phyloP scores from a whole-genome alignment of 2,888 invertebrate genomes.

The Scaptomyza tumidula region DNA sequence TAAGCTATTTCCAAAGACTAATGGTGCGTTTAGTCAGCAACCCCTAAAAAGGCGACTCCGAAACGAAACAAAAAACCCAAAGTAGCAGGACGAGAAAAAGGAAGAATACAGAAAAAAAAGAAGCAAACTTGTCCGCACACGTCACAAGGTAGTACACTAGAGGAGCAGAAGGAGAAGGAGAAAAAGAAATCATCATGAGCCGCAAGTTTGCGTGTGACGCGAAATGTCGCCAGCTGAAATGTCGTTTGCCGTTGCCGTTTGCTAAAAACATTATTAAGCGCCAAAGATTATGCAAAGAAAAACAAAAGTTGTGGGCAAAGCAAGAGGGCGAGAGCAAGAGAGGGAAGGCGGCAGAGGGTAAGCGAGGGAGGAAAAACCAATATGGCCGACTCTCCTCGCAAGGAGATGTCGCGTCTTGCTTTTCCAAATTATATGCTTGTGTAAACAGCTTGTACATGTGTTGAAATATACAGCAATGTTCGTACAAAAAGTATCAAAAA shows the following conservation, averaged over 20 bases:
- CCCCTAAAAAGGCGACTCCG: constrained; percentile 51
- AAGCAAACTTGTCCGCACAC: constrained; percentile 55
- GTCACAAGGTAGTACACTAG: constrained; percentile 52
- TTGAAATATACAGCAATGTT: not conserved
- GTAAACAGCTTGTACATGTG: constrained; percentile 53
- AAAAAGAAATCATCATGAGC: constrained; percentile 61
- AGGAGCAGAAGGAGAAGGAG: not conserved
- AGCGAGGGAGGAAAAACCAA: constrained; percentile 50
- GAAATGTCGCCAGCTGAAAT: constrained; percentile 48
- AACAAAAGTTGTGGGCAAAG: constrained; percentile 49
- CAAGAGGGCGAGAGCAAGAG: not conserved
- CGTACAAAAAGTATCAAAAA: not conserved
- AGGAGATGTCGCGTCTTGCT: constrained; percentile 33
- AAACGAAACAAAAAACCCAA: constrained; percentile 20
- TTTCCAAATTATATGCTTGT: constrained; percentile 59
- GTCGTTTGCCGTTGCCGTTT: constrained; percentile 29
- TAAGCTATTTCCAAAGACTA: constrained; percentile 81
- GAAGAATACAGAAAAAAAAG: constrained; percentile 13
- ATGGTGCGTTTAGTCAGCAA: constrained; percentile 75
- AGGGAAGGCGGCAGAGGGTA: not conserved
- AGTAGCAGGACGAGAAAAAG: not conserved
- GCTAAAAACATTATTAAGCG: constrained; percentile 68
- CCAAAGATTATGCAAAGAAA: constrained; percentile 71
- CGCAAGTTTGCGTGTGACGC: constrained; percentile 71
- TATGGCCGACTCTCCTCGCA: constrained; percentile 54